Evolutionary conservation across 2,888 invertebrate genomes (phyloP).

Genomic region (Lepidocyrtoides sp.): DNA sequence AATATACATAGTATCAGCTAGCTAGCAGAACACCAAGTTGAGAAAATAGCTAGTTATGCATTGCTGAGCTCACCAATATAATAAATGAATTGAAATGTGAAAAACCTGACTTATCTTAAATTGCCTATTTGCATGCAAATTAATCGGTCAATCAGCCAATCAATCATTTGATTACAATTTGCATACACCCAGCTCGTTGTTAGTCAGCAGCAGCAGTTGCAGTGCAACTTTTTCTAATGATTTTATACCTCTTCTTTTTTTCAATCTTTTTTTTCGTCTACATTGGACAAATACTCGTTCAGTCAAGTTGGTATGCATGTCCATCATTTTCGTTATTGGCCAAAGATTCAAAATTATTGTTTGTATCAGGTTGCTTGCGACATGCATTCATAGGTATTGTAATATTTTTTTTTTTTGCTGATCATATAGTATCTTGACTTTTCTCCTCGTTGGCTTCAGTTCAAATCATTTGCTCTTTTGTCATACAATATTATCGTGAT

Average conservation of each 20-base stretch:
- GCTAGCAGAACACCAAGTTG: not conserved
- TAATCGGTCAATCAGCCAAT: slow-evolving; percentile 81
- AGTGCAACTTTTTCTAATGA: slow-evolving; percentile 63
- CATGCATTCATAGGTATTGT: not conserved
- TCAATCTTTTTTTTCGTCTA: slow-evolving; percentile 56
- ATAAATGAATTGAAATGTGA: slow-evolving; percentile 67
- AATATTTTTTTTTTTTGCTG: too few species aligned
- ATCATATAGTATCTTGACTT: slow-evolving; percentile 13
- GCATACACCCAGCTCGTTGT: slow-evolving; percentile 72
- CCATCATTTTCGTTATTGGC: slow-evolving; percentile 6
- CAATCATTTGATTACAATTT: slow-evolving; percentile 80
- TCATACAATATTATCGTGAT: slow-evolving; percentile 63
- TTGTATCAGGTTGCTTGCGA: not conserved
- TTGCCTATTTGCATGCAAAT: slow-evolving; percentile 80
- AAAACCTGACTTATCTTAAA: slow-evolving; percentile 76
- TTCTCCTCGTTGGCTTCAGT: slow-evolving; percentile 51
- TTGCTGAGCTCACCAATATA: not conserved
- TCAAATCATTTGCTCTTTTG: slow-evolving; percentile 56
- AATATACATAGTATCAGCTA: too few species aligned
- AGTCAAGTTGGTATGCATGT: not conserved
- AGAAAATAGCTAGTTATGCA: not conserved
- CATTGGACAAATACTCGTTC: slow-evolving; percentile 5
- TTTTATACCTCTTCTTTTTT: slow-evolving; percentile 56
- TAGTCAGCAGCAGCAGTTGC: slow-evolving; percentile 54
- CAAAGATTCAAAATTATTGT: not conserved